Evolutionary conservation across 1,140 invertebrate genomes (phyloP).

Genomic region (Armadillidium nasatum): DNA sequence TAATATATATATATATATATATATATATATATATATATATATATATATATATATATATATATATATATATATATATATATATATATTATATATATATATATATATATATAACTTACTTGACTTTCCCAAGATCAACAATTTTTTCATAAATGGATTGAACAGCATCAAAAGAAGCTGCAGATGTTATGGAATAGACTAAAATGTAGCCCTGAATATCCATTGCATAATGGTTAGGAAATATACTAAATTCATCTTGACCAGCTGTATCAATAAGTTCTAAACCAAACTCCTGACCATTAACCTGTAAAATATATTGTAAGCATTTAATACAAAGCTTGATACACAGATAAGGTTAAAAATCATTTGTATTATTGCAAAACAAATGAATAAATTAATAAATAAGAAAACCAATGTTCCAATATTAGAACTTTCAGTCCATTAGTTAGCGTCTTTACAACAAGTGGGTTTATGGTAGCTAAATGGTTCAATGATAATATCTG

Average conservation of each 20-base stretch:
- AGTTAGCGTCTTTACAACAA: no score
- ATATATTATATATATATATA: constrained; percentile 10
- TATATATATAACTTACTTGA: constrained; percentile 67
- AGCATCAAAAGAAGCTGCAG: constrained; percentile 93
- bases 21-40: constrained; percentile 8
- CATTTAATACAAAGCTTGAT: no score
- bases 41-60: constrained; percentile 8
- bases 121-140: constrained; percentile 90
- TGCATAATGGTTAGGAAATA: constrained; percentile 94
- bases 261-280: constrained; percentile 93
- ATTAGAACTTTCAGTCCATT: no score
- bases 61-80: background rate
- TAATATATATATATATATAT: background rate
- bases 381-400: no score
- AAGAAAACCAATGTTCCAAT: no score
- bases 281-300: constrained; percentile 87
- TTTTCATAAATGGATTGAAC: constrained; percentile 95
- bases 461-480: no score
- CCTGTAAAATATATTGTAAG: constrained; percentile 27
- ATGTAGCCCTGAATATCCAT: constrained; percentile 99
- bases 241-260: constrained; percentile 96
- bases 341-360: background rate
- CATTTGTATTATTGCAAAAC: no score
- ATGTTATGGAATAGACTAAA: constrained; percentile 93
- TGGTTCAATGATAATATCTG: no score